phyloP scores from a whole-genome alignment of 2,797 vertebrate species.

The Sebastes oblongus region DNA sequence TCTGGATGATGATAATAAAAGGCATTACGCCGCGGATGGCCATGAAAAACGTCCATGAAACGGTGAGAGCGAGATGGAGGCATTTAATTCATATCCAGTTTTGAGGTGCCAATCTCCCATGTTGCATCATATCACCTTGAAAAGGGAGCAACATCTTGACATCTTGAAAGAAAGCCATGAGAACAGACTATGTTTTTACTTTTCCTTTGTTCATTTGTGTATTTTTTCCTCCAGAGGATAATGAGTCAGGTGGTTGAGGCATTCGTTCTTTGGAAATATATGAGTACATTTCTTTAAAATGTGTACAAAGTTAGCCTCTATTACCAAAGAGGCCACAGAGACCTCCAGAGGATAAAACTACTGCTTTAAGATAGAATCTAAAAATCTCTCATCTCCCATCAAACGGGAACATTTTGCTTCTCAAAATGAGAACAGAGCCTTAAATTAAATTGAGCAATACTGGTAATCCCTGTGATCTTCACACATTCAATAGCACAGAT shows the following conservation, averaged over 20 bases:
- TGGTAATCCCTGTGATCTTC: constrained; percentile 42
- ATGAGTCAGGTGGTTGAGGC: not conserved
- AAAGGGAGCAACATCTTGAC: constrained; percentile 4
- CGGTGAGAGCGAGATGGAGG: constrained; percentile 1
- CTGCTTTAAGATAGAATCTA: not conserved
- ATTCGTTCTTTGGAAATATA: constrained; percentile 5
- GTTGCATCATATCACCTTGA: constrained; percentile 42
- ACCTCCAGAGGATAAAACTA: constrained; percentile 7
- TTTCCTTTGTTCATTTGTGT: not conserved
- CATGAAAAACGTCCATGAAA: constrained; percentile 41
- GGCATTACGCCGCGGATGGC: constrained; percentile 15
- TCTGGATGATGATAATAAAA: constrained; percentile 48
- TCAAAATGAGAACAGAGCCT: constrained; percentile 12
- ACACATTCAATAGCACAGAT: constrained; percentile 26
- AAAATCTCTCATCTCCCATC: constrained; percentile 9
- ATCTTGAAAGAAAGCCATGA: not conserved
- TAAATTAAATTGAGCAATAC: constrained; percentile 26
- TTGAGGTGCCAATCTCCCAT: constrained; percentile 23
- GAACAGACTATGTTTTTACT: not conserved
- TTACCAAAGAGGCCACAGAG: constrained; percentile 20
- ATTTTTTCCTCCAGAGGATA: not conserved
- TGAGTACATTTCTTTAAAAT: not conserved
- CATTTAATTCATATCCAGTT: constrained; percentile 29
- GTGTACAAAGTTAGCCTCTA: not conserved
- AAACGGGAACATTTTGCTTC: constrained; percentile 18